Percentiles rank a stretch among this genome's conserved stretches.
These are phyloP conservation scores for Chaetoderma sp. DNA, from an alignment of 2,888 invertebrate species.

Conservation along the genomic window DNA sequence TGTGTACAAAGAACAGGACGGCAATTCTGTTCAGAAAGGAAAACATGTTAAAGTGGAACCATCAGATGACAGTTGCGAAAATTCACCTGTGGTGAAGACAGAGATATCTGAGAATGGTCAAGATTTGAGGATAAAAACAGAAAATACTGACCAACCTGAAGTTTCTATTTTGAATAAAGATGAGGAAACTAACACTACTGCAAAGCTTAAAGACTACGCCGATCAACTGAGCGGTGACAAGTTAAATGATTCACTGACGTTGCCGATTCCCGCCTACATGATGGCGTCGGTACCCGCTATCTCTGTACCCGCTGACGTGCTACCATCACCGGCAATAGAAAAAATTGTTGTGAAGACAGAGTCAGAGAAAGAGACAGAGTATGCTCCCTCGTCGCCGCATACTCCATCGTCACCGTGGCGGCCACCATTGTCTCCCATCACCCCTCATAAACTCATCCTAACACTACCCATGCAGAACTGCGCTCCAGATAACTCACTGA, in stretches of 20 bases:
- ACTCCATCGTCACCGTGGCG: background rate
- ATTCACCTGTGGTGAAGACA: background rate
- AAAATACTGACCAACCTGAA: background rate
- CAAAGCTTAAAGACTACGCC: background rate
- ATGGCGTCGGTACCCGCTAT: background rate
- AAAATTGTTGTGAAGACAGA: no score
- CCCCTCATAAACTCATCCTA: conserved; percentile 1
- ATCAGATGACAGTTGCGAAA: background rate
- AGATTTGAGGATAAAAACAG: background rate
- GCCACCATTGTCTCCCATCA: background rate
- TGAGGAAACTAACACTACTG: no score
- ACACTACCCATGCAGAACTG: conserved; percentile 23
- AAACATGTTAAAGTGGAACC: background rate
- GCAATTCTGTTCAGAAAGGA: background rate
- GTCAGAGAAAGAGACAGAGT: no score
- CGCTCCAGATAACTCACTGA: conserved; percentile 36
- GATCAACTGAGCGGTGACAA: conserved; percentile 41
- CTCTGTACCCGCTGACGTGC: conserved; percentile 14
- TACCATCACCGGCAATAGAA: no score
- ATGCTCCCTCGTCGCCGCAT: conserved; percentile 2
- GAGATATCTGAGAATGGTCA: no score
- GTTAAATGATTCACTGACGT: conserved; percentile 51
- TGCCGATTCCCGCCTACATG: conserved; percentile 45
- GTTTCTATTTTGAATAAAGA: background rate
- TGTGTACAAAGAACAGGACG: background rate